Conservation (phyloP, 2,797 vertebrate genomes). For the Silurus aristotelis region DNA sequence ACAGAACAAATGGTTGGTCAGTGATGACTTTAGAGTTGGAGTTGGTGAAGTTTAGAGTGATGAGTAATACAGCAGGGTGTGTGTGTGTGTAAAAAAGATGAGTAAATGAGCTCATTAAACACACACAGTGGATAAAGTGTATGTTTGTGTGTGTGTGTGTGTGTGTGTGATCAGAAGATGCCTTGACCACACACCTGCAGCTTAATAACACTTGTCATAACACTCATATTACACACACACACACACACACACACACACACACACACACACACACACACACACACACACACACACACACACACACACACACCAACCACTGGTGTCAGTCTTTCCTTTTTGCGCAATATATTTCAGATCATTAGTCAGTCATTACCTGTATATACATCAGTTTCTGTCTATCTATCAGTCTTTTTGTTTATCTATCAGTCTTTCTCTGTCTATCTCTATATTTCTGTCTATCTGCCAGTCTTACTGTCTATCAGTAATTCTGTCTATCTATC, state of each 20-base stretch:
- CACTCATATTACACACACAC: neutral
- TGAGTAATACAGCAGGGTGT: constrained; percentile 46
- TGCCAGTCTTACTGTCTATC: neutral
- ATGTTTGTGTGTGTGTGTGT: constrained; percentile 53
- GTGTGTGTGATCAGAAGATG: constrained; percentile 44
- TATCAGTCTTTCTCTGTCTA: no score
- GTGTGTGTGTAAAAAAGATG: constrained; percentile 56
- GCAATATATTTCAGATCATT: no score
- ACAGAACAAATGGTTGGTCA: constrained; percentile 34
- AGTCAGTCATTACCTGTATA: no score
- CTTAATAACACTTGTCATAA: neutral
- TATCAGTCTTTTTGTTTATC: no score
- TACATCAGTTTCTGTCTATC: no score
- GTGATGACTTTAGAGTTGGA: neutral
- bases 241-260: constrained; percentile 17
- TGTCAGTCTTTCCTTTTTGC: neutral
- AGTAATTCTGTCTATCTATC: neutral
- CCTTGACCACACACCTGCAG: neutral
- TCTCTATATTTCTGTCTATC: neutral
- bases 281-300: constrained; percentile 17
- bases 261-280: constrained; percentile 30
- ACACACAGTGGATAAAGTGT: constrained; percentile 15
- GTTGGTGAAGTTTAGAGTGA: neutral
- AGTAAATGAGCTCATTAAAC: constrained; percentile 63
- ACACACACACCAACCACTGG: constrained; percentile 13